phyloP scores from a whole-genome alignment of 2,113 vertebrate species.

The Sus scrofa region DNA sequence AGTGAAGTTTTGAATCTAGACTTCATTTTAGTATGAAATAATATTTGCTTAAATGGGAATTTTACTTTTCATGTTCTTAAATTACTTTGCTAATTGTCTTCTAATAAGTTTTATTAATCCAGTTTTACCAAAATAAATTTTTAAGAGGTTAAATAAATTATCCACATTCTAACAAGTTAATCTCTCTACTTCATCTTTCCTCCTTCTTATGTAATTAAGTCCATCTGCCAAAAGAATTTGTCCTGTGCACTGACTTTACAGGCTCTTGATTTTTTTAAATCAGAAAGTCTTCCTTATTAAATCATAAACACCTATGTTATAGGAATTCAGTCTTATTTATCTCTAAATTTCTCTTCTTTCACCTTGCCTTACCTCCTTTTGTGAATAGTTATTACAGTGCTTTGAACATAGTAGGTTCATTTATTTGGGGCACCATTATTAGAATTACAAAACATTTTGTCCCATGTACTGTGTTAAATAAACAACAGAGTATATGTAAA shows the following conservation, averaged over 20 bases:
- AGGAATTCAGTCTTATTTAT: neutral
- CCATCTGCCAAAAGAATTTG: neutral
- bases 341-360: neutral
- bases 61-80: neutral
- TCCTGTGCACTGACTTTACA: neutral
- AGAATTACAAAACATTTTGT: neutral
- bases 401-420: neutral
- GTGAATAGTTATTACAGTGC: neutral
- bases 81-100: neutral
- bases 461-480: neutral
- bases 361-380: neutral
- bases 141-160: neutral
- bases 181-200: neutral
- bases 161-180: neutral
- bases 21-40: constrained; percentile 13
- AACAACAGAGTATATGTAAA: neutral
- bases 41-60: neutral
- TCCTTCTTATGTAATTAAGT: neutral
- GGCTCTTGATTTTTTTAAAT: neutral
- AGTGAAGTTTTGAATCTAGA: neutral
- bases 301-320: neutral
- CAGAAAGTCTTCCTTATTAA: neutral
- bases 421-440: neutral
- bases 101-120: neutral
- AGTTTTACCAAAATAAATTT: constrained; percentile 27